phyloP scores from a whole-genome alignment of 2,797 vertebrate genomes.

The Carapus acus region DNA sequence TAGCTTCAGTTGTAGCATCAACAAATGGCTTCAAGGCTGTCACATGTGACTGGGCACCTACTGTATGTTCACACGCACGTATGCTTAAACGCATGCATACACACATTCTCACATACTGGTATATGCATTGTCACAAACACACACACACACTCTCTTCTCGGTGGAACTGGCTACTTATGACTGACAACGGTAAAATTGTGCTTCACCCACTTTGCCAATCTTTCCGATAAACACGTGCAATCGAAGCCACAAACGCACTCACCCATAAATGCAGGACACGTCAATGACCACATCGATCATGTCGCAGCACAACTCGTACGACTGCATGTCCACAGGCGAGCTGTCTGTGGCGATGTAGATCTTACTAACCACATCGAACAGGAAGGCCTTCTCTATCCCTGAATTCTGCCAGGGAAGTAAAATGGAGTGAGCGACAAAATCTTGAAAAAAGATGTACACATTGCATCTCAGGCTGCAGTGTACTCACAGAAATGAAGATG shows the following conservation, averaged over 20 bases:
- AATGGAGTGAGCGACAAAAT: background rate
- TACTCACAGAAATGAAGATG: constrained; percentile 97
- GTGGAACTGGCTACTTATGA: no score
- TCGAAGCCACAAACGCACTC: constrained; percentile 52
- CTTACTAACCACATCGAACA: constrained; percentile 99
- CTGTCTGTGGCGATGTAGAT: constrained; percentile 99
- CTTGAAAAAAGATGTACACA: background rate
- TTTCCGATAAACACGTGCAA: background rate
- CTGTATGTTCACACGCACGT: no score
- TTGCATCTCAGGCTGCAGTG: constrained; percentile 5
- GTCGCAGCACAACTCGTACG: constrained; percentile 97
- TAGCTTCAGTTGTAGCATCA: no score
- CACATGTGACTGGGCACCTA: no score
- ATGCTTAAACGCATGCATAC: no score
- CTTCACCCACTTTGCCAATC: no score
- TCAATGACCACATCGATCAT: constrained; percentile 99
- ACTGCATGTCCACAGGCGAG: constrained; percentile 99
- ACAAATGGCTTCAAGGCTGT: no score
- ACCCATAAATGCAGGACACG: constrained; percentile 99
- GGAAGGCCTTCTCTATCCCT: constrained; percentile 98
- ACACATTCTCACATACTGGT: no score
- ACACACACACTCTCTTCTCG: no score
- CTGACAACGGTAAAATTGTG: no score
- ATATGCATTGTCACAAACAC: no score
- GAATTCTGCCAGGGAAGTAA: constrained; percentile 79